Percentiles rank a stretch among this genome's conserved stretches.
Evolutionary conservation across 2,888 invertebrate genomes (phyloP).

Genomic region (Scaptomyza parva): DNA sequence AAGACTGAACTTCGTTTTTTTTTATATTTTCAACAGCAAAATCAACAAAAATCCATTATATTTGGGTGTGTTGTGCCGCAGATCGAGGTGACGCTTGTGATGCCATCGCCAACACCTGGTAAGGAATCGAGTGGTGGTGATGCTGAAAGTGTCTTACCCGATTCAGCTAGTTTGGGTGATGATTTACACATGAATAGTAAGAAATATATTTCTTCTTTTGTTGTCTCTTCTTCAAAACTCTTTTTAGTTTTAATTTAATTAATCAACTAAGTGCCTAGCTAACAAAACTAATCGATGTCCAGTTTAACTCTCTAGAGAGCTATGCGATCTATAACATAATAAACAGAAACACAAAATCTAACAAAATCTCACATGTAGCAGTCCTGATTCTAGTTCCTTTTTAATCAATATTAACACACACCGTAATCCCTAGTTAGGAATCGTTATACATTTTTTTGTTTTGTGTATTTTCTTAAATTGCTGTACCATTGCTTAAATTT

Average conservation of each 20-base stretch:
- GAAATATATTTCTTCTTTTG: conserved; percentile 80
- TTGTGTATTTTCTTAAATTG: conserved; percentile 30
- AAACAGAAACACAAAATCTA: conserved; percentile 12
- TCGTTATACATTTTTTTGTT: conserved; percentile 9
- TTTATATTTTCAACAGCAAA: conserved; percentile 71
- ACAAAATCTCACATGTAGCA: conserved; percentile 50
- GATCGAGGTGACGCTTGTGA: conserved; percentile 94
- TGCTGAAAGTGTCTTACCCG: conserved; percentile 93
- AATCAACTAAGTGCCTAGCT: conserved; percentile 41
- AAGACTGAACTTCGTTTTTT: conserved; percentile 1
- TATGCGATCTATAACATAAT: conserved; percentile 5
- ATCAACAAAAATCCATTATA: conserved; percentile 86
- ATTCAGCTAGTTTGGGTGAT: conserved; percentile 93
- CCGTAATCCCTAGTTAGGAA: conserved; percentile 34
- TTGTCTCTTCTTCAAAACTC: conserved; percentile 72
- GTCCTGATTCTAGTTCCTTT: conserved; percentile 42
- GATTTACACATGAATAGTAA: conserved; percentile 88
- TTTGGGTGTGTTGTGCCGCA: conserved; percentile 93
- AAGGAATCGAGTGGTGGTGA: conserved; percentile 94
- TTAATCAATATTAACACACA: conserved; percentile 16
- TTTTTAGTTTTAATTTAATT: conserved; percentile 66
- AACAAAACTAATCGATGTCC: conserved; percentile 41
- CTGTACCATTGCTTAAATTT: conserved; percentile 61
- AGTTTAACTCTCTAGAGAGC: conserved; percentile 20
- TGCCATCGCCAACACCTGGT: conserved; percentile 93